A percentile compares a stretch with the other conserved stretches of the same genome.
Conservation (phyloP, 2,888 invertebrate species). For the Perithous albicinctus region DNA sequence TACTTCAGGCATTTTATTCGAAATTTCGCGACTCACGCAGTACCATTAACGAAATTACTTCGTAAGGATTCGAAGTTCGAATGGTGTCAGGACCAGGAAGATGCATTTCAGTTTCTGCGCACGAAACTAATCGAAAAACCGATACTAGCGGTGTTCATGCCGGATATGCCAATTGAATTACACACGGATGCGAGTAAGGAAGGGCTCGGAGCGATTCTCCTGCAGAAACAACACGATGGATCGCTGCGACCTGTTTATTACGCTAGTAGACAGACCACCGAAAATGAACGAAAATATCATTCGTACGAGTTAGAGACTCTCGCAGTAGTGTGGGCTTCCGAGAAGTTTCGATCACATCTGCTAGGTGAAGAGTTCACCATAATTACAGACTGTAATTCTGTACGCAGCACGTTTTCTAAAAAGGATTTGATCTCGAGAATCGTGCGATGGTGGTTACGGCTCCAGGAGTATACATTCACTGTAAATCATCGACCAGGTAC, state of each 20-base stretch:
- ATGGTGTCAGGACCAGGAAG: constrained; percentile 8
- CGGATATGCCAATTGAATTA: constrained; percentile 70
- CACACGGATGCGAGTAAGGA: constrained; percentile 73
- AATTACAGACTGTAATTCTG: constrained; percentile 45
- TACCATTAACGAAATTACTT: constrained; percentile 29
- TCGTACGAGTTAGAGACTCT: constrained; percentile 80
- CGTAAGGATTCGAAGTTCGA: constrained; percentile 15
- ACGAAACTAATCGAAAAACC: constrained; percentile 5
- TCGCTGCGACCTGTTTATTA: constrained; percentile 74
- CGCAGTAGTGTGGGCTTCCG: constrained; percentile 77
- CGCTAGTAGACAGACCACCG: constrained; percentile 76
- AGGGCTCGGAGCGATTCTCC: constrained; percentile 73
- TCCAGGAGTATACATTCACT: constrained; percentile 1
- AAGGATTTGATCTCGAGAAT: constrained; percentile 35
- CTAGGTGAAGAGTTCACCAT: constrained; percentile 74
- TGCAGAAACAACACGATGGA: constrained; percentile 71
- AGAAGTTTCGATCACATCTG: constrained; percentile 78
- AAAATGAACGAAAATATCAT: constrained; percentile 77
- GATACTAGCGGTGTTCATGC: constrained; percentile 64
- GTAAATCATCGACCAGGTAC: constrained; percentile 14
- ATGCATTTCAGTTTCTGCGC: not conserved
- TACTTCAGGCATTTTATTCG: constrained; percentile 30
- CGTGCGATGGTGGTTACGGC: constrained; percentile 9
- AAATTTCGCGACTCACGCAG: constrained; percentile 13
- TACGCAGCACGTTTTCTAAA: constrained; percentile 30